A percentile compares a stretch with the other conserved stretches of the same genome.
Evolutionary conservation across 2,888 invertebrate species (phyloP).

Genomic region (Cephus rjabovi): DNA sequence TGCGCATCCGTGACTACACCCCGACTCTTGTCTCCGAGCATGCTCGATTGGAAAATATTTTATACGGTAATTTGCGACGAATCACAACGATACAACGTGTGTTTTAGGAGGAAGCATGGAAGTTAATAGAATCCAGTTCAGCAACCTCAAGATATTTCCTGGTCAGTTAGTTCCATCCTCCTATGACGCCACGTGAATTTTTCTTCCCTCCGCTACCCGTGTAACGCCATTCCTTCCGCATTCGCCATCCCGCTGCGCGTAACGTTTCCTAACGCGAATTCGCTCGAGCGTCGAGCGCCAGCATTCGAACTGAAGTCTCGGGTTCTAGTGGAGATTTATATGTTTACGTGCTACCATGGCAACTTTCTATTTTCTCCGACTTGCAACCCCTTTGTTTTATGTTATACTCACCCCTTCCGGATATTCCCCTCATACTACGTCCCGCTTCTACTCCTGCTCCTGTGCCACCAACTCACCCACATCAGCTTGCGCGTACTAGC

Average conservation of each 20-base stretch:
- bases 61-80: neutral
- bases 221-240: slow-evolving; percentile 30
- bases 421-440: slow-evolving; percentile 15
- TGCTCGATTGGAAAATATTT: neutral
- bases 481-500: neutral
- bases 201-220: slow-evolving; percentile 47
- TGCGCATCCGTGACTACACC: neutral
- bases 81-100: neutral
- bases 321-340: slow-evolving; percentile 54
- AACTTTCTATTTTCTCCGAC: slow-evolving; percentile 60
- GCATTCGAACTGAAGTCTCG: neutral
- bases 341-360: slow-evolving; percentile 62
- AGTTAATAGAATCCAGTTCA: neutral
- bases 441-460: slow-evolving; percentile 7
- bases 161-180: neutral
- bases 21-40: neutral
- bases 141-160: neutral
- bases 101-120: neutral
- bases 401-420: slow-evolving; percentile 38
- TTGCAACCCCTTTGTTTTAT: slow-evolving; percentile 51
- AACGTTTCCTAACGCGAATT: neutral
- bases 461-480: neutral
- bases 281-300: neutral
- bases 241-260: neutral
- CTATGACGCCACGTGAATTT: neutral